phyloP scores from a whole-genome alignment of 1,140 invertebrate species.

The Drosophila melanogaster region Release_6_plus_ISO1_MT NT_037436.4:5309001-5309500 shows the following conservation, averaged over 20 bases:
- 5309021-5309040: slow-evolving; percentile 68
- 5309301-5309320: background rate
- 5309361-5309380: slow-evolving; percentile 35
- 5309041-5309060: slow-evolving; percentile 62
- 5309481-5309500: slow-evolving; percentile 2
- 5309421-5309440: slow-evolving; percentile 45
- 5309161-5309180: slow-evolving; percentile 7
- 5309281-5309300: slow-evolving; percentile 20
- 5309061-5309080: slow-evolving; percentile 6
- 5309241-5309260: slow-evolving; percentile 39
- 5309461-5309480: slow-evolving; percentile 7
- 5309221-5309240: slow-evolving; percentile 36
- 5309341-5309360: background rate
- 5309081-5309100: slow-evolving; percentile 13
- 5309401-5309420: slow-evolving; percentile 27
- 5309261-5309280: slow-evolving; percentile 34
- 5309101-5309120: slow-evolving; percentile 24
- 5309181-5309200: slow-evolving; percentile 35
- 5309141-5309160: slow-evolving; percentile 31
- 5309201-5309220: slow-evolving; percentile 23
- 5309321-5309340: slow-evolving; percentile 46
- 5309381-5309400: slow-evolving; percentile 43
- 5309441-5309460: slow-evolving; percentile 21
- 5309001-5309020: slow-evolving; percentile 60
- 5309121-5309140: slow-evolving; percentile 48